Conservation (phyloP, 35 echinoderm and acorn worm species). For the Heliocidaris tuberculata region DNA sequence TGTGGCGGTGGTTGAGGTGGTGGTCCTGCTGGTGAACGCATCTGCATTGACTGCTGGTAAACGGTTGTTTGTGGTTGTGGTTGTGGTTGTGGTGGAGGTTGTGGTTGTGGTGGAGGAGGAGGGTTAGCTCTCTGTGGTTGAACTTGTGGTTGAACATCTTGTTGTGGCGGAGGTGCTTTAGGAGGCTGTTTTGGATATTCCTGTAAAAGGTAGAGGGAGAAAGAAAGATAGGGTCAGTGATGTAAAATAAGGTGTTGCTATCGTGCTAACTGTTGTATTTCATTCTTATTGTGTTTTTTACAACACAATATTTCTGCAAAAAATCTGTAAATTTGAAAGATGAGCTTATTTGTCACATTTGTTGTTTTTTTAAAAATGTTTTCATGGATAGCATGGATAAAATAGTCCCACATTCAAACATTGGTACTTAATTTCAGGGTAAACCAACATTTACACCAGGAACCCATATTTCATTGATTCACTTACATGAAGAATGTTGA, state of each 20-base stretch:
- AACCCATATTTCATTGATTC: too few relatives aligned
- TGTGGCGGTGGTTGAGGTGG: conserved; percentile 13
- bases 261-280: not conserved
- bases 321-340: too few relatives aligned
- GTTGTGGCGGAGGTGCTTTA: conserved; percentile 18
- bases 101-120: conserved; percentile 36
- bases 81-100: conserved; percentile 28
- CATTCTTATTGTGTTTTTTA: too few relatives aligned
- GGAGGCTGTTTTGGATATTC: conserved; percentile 4
- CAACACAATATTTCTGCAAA: too few relatives aligned
- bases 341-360: too few relatives aligned
- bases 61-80: conserved; percentile 10
- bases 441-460: too few relatives aligned
- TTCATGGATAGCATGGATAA: too few relatives aligned
- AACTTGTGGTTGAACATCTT: not conserved
- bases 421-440: too few relatives aligned
- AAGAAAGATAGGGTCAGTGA: not conserved
- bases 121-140: conserved; percentile 39
- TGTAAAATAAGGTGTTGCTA: not conserved
- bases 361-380: too few relatives aligned
- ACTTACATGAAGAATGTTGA: too few relatives aligned
- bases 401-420: too few relatives aligned
- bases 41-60: not conserved
- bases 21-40: not conserved
- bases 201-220: not conserved